Evolutionary conservation across 2,797 vertebrate genomes (phyloP), one percentile per base, ranked within the genome.

Genomic region (Psittacula echo): DNA sequence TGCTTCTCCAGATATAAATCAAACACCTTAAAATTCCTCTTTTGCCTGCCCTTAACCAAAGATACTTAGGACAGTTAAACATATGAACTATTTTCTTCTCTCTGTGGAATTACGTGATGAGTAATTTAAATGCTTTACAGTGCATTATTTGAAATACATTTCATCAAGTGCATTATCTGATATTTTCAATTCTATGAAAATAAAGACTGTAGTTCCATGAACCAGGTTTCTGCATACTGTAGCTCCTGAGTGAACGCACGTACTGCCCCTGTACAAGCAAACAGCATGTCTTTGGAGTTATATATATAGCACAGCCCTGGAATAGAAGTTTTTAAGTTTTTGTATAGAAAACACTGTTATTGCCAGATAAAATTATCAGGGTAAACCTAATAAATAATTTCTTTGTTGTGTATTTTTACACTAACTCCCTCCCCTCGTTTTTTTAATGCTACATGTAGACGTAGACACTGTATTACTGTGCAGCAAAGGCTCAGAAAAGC

Each of bases 51-150:
- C 62, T 64, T 74, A 82, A 3, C 75, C 30, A 58, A 32, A 61
- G 64, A 29, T 79, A 48, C 67, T 81, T 87, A 79, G 89, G 21
- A 56, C 79, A 90, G 89, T 93, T 87, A 90, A 94, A 62, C 42
- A 29, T 66, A 27, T 29, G 77, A 93, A 79, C 64, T 84, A 7
- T 79, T 84, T 89, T 61, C 60, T 89, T 89, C 50, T 83, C 84
- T 89, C 83, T 32, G 44, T 88, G 78, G 89, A 88, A 87, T 94
- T 87, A 94, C 61, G 77, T 89, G 85, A 56, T 93, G 91, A 89
- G 85, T 88, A 94, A 86, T 92, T 90, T 73, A 45, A 41, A 20
- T 70, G 51, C 37, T 64, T 93, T 91, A 73, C 70, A 65, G 65
- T 78, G 64, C 56, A 3, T 91, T 94, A 77, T 77, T 85, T 88